A percentile compares a stretch with the other conserved stretches of the same genome.
Evolutionary conservation across 2,888 invertebrate genomes (phyloP).

Genomic region (Ochropleura plecta): DNA sequence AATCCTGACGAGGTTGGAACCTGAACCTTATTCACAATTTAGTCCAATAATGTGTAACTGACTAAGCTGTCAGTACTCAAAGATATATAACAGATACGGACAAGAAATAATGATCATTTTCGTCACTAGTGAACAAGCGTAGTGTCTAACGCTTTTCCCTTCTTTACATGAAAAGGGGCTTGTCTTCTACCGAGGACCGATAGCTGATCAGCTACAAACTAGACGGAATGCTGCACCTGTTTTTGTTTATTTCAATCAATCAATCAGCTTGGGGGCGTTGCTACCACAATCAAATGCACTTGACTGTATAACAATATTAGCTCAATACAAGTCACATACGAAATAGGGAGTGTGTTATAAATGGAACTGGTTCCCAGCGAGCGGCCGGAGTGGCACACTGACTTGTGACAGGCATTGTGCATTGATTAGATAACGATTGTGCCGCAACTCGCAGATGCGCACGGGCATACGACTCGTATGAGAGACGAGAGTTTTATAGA

Average conservation of each 20-base stretch:
- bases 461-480: constrained; percentile 52
- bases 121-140: not conserved
- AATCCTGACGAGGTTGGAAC: not conserved
- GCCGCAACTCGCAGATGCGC: constrained; percentile 73
- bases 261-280: constrained; percentile 14
- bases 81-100: not conserved
- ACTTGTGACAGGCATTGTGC: constrained; percentile 78
- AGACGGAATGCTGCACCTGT: too few relatives aligned
- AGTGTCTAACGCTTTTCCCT: not conserved
- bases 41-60: not conserved
- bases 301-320: constrained; percentile 34
- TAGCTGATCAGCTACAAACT: not conserved
- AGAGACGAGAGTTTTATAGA: constrained; percentile 33
- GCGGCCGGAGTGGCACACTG: constrained; percentile 70
- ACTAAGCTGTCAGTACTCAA: not conserved
- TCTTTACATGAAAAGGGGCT: not conserved
- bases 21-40: not conserved
- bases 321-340: constrained; percentile 7
- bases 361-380: constrained; percentile 54
- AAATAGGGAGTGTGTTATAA: constrained; percentile 39
- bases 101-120: not conserved
- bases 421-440: constrained; percentile 84
- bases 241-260: not conserved
- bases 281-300: constrained; percentile 26
- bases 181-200: not conserved